Evolutionary conservation across 2,797 vertebrate species (phyloP).

Genomic region (Vireo griseus): DNA sequence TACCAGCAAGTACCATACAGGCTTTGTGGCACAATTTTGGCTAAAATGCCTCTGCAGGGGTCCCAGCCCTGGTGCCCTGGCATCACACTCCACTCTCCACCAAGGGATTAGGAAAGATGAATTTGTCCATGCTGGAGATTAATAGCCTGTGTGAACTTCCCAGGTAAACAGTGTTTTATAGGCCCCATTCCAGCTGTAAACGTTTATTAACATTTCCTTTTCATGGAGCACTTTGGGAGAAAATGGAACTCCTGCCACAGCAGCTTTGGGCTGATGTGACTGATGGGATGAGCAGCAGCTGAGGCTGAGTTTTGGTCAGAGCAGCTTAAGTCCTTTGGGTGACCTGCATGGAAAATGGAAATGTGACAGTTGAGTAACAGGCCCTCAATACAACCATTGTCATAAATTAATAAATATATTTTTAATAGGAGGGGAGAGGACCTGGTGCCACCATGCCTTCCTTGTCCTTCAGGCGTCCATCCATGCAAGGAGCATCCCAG

Average conservation of each 20-base stretch:
- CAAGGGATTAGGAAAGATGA: background rate
- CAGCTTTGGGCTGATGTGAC: fast-evolving
- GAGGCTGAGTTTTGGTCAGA: background rate
- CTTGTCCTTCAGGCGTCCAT: background rate
- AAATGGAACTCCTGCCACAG: background rate
- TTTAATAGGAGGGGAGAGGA: background rate
- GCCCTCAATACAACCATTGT: background rate
- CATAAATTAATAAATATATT: fast-evolving
- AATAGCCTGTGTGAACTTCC: background rate
- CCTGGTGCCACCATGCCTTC: background rate
- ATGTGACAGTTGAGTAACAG: fast-evolving
- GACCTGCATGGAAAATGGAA: background rate
- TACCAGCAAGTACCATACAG: fast-evolving
- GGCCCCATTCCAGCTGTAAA: background rate
- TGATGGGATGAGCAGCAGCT: background rate
- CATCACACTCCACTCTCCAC: background rate
- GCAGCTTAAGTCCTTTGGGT: fast-evolving
- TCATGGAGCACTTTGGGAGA: background rate
- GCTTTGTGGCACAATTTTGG: background rate
- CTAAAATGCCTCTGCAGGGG: fast-evolving
- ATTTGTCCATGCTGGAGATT: fast-evolving
- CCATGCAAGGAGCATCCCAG: fast-evolving
- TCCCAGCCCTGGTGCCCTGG: background rate
- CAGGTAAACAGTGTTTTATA: background rate
- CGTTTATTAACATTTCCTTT: fast-evolving